phyloP scores from a whole-genome alignment of 2,113 vertebrate species.

The Lipophrys pholis region DNA sequence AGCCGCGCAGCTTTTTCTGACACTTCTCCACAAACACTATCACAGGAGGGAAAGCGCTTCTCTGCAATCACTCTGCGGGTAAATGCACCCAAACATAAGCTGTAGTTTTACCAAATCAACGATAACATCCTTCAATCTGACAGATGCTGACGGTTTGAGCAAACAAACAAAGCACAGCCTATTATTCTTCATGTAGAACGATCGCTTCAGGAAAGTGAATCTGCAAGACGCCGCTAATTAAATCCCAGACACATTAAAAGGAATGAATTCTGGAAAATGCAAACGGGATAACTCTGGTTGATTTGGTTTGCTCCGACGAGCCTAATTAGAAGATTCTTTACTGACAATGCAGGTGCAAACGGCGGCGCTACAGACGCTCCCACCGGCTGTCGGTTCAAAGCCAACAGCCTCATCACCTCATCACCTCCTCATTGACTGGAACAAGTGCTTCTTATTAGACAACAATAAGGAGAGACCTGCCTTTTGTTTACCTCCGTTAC shows the following conservation, averaged over 20 bases:
- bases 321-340: constrained; percentile 51
- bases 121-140: not conserved
- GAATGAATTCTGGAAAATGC: constrained; percentile 42
- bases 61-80: constrained; percentile 2
- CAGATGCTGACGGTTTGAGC: not conserved
- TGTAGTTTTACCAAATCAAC: constrained; percentile 4
- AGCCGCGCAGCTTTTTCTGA: constrained; percentile 25
- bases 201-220: constrained; percentile 31
- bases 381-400: constrained; percentile 30
- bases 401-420: constrained; percentile 13
- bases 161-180: constrained; percentile 3
- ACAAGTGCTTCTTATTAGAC: constrained; percentile 11
- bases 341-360: constrained; percentile 20
- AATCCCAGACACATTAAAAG: constrained; percentile 46
- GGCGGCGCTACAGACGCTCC: not conserved
- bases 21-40: constrained; percentile 22
- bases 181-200: constrained; percentile 3
- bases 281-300: constrained; percentile 48
- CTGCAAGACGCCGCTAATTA: constrained; percentile 47
- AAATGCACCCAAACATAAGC: not conserved
- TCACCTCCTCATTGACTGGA: constrained; percentile 7
- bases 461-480: not conserved
- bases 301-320: constrained; percentile 37
- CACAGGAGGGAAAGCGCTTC: constrained; percentile 8
- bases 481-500: not conserved